Evolutionary conservation across 2,113 vertebrate genomes (phyloP), one percentile per base, ranked within the genome.

Genomic region (Cinclus cinclus): DNA sequence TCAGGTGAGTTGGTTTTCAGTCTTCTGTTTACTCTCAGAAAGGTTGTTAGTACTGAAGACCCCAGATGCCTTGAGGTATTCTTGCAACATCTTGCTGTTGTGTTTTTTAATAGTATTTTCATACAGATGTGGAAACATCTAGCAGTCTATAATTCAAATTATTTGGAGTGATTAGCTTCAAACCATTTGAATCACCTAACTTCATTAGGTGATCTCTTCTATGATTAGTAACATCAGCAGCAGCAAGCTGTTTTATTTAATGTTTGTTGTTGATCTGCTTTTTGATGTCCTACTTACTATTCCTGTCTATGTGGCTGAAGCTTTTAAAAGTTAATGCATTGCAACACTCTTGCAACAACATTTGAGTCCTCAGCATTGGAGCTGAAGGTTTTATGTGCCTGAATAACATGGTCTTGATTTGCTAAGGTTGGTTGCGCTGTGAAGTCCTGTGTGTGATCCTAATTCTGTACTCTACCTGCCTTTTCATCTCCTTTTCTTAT

Each of bases 1-100:
- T 78, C 93, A 98, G 98, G 98, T 98, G 86, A 97, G 90, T 23
- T 62, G 25, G 8, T 39, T 50, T 50, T 68, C 24, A 64, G 21
- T 25, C 33, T 59, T 74, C 56, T 75, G 37, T 55, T 95, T 83
- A 19, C 30, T 60, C 9, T 39, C 83, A 63, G 49, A 13, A 67
- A 59, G 13, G 6, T 3, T 74, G 18, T 33, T 83, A 28, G 19
- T 62, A 39, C 41, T 63, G 41, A 83, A 50, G n/a, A 30, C 20
- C 21, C 9, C 31, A 10, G 27, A 53, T 30, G 33, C 35, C 6
- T 8, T 12, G 17, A 37, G 41, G 24, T 81, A 17, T 3, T 53
- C 24, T 82, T 79, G 31, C 3, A 15, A 15, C 14, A n/a, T 39
- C 70, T 74, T 70, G 5, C 11, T 56, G 15, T 62, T 53, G 21